phyloP scores from a whole-genome alignment of 37 sponge, comb jelly and placozoan genomes.

The Aphrocallistes beatrix region DNA sequence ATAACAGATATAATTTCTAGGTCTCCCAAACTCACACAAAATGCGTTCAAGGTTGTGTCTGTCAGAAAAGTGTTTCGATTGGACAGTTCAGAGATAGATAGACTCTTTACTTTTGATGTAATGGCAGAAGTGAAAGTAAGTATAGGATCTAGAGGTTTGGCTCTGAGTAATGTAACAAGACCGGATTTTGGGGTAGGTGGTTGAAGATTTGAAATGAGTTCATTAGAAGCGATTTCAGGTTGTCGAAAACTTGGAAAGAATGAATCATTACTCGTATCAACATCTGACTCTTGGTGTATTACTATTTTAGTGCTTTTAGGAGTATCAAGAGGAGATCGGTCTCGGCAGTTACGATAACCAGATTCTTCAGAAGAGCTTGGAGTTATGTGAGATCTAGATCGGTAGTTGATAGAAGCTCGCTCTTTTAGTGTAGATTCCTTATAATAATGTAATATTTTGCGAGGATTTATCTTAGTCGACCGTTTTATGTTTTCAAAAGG shows the following conservation, averaged over 20 bases:
- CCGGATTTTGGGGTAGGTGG: too few relatives aligned
- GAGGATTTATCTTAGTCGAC: not conserved
- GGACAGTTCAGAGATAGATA: not conserved
- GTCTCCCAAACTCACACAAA: not conserved
- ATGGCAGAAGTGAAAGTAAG: not conserved
- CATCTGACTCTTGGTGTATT: not conserved
- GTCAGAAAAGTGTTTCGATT: not conserved
- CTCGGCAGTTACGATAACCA: not conserved
- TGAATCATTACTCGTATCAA: not conserved
- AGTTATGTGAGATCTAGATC: too few relatives aligned
- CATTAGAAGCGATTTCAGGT: not conserved
- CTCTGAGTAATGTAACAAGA: not conserved
- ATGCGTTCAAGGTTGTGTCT: not conserved
- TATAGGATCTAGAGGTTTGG: not conserved
- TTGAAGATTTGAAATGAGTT: too few relatives aligned
- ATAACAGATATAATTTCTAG: too few relatives aligned
- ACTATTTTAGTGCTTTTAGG: not conserved
- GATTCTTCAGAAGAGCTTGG: not conserved
- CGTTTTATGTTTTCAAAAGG: not conserved
- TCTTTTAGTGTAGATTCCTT: not conserved
- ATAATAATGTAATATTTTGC: not conserved
- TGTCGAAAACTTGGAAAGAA: not conserved
- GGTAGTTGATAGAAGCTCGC: not conserved
- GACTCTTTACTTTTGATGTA: not conserved
- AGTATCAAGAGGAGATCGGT: not conserved